A percentile compares a stretch with the other conserved stretches of the same genome.
Conservation (phyloP, 2,888 invertebrate genomes). For the Drosophila percnosoma region DNA sequence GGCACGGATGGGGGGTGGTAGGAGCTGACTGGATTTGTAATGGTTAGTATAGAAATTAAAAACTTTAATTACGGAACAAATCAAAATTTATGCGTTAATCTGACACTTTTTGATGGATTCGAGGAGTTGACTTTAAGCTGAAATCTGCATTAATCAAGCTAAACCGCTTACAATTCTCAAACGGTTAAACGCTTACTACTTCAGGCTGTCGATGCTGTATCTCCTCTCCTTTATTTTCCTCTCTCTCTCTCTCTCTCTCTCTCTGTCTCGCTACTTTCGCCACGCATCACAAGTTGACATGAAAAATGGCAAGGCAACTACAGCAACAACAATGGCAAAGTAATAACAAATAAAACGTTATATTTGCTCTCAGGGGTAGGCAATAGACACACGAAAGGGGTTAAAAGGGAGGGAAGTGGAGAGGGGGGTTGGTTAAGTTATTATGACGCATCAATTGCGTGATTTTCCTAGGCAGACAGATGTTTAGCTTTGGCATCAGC, state of each 20-base stretch:
- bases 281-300: constrained; percentile 57
- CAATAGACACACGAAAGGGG: constrained; percentile 47
- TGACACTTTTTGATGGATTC: constrained; percentile 2
- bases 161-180: constrained; percentile 38
- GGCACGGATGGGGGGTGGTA: background rate
- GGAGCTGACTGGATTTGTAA: background rate
- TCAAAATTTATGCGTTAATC: constrained; percentile 1
- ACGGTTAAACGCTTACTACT: constrained; percentile 16
- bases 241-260: constrained; percentile 1
- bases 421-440: constrained; percentile 29
- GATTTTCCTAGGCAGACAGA: constrained; percentile 64
- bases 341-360: constrained; percentile 23
- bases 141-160: constrained; percentile 12
- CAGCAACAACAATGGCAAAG: constrained; percentile 12
- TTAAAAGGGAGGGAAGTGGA: constrained; percentile 10
- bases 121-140: constrained; percentile 1
- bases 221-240: background rate
- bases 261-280: constrained; percentile 33
- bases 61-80: background rate
- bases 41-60: background rate
- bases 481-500: constrained; percentile 46
- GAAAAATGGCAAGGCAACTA: constrained; percentile 51
- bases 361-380: constrained; percentile 62
- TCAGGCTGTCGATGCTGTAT: background rate
- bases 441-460: constrained; percentile 72